These are phyloP conservation scores for Oreochromis mossambicus DNA, from an alignment of 2,797 vertebrate species.

Conservation along the genomic window DNA sequence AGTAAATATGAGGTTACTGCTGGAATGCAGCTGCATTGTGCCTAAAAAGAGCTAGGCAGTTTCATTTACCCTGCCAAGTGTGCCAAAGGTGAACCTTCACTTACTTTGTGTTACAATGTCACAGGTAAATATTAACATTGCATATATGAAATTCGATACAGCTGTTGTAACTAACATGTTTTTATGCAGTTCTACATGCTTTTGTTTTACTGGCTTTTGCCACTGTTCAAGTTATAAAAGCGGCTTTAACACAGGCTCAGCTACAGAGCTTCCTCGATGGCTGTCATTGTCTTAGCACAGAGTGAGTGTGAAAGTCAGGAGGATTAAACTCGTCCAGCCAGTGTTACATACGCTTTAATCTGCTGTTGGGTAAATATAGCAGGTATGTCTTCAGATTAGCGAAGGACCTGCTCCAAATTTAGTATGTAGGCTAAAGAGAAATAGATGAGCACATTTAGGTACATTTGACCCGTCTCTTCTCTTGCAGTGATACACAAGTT, in stretches of 20 bases:
- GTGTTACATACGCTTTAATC: constrained; percentile 22
- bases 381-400: not conserved
- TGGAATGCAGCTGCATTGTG: not conserved
- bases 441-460: not conserved
- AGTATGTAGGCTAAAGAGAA: not conserved
- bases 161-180: not conserved
- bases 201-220: not conserved
- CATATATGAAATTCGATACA: not conserved
- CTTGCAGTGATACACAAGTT: constrained; percentile 90
- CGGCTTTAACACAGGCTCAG: not conserved
- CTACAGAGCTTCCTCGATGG: not conserved
- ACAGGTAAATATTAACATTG: not conserved
- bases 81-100: constrained; percentile 8
- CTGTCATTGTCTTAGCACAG: not conserved
- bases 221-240: not conserved
- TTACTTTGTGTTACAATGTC: not conserved
- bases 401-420: not conserved
- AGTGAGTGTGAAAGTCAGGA: not conserved
- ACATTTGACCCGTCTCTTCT: not conserved
- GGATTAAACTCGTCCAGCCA: not conserved
- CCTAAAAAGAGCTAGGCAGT: not conserved
- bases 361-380: constrained; percentile 6
- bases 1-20: constrained; percentile 1
- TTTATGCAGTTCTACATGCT: not conserved
- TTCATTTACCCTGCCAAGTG: constrained; percentile 4